phyloP scores from a whole-genome alignment of 2,113 vertebrate species.

The Opisthocomus hoazin region DNA sequence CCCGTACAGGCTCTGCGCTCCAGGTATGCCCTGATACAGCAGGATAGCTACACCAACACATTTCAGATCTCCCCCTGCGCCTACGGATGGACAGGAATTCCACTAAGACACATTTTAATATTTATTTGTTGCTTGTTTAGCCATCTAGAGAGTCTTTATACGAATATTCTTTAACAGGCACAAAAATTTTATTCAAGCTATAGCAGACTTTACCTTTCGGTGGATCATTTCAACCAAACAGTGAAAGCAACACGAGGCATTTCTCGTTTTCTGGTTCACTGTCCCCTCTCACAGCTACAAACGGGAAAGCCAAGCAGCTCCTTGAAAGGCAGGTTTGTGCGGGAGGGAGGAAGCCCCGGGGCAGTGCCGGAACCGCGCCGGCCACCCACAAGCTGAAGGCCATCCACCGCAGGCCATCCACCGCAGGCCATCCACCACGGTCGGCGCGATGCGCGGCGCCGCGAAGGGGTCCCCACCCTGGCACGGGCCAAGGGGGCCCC shows the following conservation, averaged over 20 bases:
- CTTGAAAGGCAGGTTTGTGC: neutral
- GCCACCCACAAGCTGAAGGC: no score
- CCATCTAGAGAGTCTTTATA: neutral
- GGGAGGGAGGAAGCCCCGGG: neutral
- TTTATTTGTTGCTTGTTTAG: neutral
- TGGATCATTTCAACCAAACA: neutral
- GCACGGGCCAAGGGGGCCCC: neutral
- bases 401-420: no score
- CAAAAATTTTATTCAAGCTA: neutral
- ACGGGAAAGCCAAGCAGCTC: neutral
- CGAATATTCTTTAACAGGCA: neutral
- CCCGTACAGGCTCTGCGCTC: rapidly evolving
- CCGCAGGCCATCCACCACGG: no score
- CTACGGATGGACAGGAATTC: neutral
- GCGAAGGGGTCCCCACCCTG: conserved; percentile 65
- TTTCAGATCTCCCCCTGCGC: neutral
- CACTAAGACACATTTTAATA: neutral
- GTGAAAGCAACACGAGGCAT: neutral
- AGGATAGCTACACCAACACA: rapidly evolving
- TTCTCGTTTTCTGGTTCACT: neutral
- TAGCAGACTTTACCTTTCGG: neutral
- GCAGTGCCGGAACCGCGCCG: neutral
- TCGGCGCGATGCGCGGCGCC: conserved; percentile 61
- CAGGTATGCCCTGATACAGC: rapidly evolving
- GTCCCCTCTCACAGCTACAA: neutral